Percentiles rank a stretch among this genome's conserved stretches.
These are phyloP conservation scores for Harpagoxenus sublaevis DNA, from an alignment of 2,888 invertebrate species.

Conservation along the genomic window DNA sequence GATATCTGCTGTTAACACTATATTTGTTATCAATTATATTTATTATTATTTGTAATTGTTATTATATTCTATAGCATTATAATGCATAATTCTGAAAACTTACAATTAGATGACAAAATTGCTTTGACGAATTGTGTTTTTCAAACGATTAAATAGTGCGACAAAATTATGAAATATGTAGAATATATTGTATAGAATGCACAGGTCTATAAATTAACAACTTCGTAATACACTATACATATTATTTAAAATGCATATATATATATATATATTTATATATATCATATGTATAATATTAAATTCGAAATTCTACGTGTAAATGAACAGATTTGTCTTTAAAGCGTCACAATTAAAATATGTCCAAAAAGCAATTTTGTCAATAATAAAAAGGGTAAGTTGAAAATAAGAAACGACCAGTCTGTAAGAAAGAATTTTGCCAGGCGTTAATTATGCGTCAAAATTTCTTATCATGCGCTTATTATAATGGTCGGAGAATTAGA, in stretches of 20 bases:
- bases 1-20: background rate
- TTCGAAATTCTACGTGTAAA: background rate
- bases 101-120: background rate
- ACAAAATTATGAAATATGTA: background rate
- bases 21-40: background rate
- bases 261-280: too few relatives aligned
- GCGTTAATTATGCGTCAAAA: background rate
- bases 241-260: background rate
- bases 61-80: constrained; percentile 2
- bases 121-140: background rate
- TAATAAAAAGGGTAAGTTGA: background rate
- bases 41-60: background rate
- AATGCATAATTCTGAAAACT: background rate
- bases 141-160: background rate
- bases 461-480: constrained; percentile 9
- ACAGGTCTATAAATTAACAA: background rate
- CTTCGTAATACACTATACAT: background rate
- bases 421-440: background rate
- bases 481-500: background rate
- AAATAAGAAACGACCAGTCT: background rate
- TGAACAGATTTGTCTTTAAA: background rate
- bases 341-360: background rate
- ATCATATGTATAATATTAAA: too few relatives aligned
- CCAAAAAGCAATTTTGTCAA: background rate
- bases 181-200: background rate